Conservation (phyloP, 2,113 vertebrate species). For the Mionectes macconnelli region DNA sequence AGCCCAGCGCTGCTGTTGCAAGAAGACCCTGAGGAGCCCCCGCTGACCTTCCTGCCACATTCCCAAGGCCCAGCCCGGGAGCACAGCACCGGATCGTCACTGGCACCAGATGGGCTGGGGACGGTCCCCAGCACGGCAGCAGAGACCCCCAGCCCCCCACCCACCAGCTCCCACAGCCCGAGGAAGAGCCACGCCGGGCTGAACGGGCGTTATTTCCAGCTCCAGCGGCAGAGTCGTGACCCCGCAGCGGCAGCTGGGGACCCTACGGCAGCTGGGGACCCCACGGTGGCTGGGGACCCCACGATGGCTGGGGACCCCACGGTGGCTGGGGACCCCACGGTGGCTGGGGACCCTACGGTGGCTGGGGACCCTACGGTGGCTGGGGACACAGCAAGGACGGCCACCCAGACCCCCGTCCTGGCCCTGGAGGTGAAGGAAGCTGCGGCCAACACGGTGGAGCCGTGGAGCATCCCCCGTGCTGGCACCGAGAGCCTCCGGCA, state of each 20-base stretch:
- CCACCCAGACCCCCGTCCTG: neutral
- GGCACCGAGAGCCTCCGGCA: neutral
- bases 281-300: neutral
- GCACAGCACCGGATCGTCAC: fast-evolving
- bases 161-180: fast-evolving
- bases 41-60: fast-evolving
- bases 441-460: neutral
- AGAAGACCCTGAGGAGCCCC: neutral
- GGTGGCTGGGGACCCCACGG: neutral
- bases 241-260: fast-evolving
- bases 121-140: fast-evolving
- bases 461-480: fast-evolving
- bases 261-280: neutral
- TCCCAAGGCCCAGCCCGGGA: neutral
- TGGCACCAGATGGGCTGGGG: fast-evolving
- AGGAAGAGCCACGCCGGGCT: conserved; percentile 41
- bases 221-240: neutral
- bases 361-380: neutral
- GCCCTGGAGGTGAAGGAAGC: neutral
- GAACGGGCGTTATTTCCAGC: conserved; percentile 74
- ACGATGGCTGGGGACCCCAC: neutral
- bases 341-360: neutral
- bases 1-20: fast-evolving
- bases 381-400: fast-evolving
- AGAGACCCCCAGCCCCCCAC: neutral